phyloP scores from a whole-genome alignment of 2,113 vertebrate species.

The Myotis davidii region DNA sequence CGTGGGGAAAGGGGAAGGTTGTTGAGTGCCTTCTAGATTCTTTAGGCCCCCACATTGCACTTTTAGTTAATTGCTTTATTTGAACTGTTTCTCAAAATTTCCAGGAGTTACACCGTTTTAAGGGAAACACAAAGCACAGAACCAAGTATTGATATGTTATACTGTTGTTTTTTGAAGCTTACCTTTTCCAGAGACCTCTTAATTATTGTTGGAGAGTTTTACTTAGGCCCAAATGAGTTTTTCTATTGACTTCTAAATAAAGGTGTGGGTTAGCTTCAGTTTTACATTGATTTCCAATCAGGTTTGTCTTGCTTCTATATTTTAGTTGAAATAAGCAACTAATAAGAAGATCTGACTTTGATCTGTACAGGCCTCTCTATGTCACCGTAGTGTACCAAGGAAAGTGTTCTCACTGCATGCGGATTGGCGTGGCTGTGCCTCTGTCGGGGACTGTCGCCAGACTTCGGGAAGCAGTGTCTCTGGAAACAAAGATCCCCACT shows the following conservation, averaged over 20 bases:
- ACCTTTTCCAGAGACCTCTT: neutral
- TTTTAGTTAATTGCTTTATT: constrained; percentile 30
- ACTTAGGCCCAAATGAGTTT: neutral
- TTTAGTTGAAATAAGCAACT: constrained; percentile 32
- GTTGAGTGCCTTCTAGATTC: neutral
- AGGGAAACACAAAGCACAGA: neutral
- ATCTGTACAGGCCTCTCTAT: constrained; percentile 91
- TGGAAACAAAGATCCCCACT: constrained; percentile 96
- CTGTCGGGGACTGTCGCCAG: constrained; percentile 93
- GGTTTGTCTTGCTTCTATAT: neutral
- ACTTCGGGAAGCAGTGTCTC: constrained; percentile 94
- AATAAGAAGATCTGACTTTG: constrained; percentile 47
- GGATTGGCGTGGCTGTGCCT: constrained; percentile 96
- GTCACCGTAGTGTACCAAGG: constrained; percentile 97
- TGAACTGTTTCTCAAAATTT: constrained; percentile 26
- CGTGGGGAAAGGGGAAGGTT: neutral
- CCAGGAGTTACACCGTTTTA: neutral
- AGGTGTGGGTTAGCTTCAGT: neutral
- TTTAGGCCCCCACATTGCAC: neutral
- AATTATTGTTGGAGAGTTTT: neutral
- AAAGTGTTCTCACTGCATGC: constrained; percentile 98
- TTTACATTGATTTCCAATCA: neutral
- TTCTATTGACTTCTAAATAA: neutral
- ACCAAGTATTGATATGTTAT: neutral
- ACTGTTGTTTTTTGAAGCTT: neutral